phyloP scores from a whole-genome alignment of 2,113 vertebrate genomes.

The Leptodactylus fuscus region DNA sequence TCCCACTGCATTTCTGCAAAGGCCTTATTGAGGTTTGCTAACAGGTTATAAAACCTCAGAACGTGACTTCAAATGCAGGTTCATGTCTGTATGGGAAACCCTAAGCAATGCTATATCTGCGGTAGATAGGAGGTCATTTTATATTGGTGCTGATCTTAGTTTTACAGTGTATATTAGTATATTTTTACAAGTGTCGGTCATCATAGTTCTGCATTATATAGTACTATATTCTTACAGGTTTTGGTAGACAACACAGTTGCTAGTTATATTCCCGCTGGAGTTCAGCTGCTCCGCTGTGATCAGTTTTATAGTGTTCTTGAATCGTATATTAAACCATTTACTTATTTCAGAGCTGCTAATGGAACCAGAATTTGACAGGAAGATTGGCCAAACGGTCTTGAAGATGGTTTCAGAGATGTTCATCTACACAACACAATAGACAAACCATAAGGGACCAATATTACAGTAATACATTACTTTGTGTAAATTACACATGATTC shows the following conservation, averaged over 20 bases:
- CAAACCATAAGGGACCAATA: too few relatives aligned
- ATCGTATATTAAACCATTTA: conserved; percentile 52
- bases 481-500: background rate
- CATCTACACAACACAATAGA: background rate
- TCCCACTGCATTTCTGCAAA: too few relatives aligned
- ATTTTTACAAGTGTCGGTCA: too few relatives aligned
- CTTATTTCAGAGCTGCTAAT: conserved; percentile 24
- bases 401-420: background rate
- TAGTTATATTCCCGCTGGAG: background rate
- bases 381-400: conserved; percentile 46
- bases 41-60: too few relatives aligned
- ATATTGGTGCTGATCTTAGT: too few relatives aligned
- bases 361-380: conserved; percentile 11
- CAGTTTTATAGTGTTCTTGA: conserved; percentile 18
- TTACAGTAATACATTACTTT: too few relatives aligned
- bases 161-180: too few relatives aligned
- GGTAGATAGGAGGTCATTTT: too few relatives aligned
- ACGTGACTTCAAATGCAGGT: too few relatives aligned
- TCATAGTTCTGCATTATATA: background rate
- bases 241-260: conserved; percentile 36
- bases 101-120: too few relatives aligned
- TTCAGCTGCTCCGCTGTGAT: conserved; percentile 37
- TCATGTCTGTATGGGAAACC: too few relatives aligned
- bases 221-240: conserved; percentile 39
- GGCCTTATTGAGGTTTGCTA: too few relatives aligned